A percentile compares a stretch with the other conserved stretches of the same genome.
phyloP scores from a whole-genome alignment of 2,797 vertebrate species.

The Onychomys leucogaster region DNA sequence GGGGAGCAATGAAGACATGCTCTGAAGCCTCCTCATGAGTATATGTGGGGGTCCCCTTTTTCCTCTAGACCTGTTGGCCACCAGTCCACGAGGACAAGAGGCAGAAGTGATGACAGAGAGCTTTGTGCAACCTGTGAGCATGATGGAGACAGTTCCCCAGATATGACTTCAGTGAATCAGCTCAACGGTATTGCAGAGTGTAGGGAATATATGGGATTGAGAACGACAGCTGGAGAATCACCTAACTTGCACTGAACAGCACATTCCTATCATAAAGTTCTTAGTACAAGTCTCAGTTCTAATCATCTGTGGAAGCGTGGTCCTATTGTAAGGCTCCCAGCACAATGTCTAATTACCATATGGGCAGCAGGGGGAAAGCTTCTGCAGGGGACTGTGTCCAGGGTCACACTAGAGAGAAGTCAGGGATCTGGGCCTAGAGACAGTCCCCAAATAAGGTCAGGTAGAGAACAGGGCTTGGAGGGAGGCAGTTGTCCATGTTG shows the following conservation, averaged over 20 bases:
- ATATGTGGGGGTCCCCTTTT: neutral
- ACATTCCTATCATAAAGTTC: neutral
- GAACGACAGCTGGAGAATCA: neutral
- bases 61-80: neutral
- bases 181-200: neutral
- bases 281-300: neutral
- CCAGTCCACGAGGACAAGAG: neutral
- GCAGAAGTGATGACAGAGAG: neutral
- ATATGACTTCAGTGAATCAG: neutral
- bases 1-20: neutral
- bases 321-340: neutral
- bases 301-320: neutral
- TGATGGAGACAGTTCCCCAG: neutral
- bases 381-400: neutral
- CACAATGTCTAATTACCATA: neutral
- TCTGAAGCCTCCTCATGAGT: no score
- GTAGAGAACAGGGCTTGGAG: neutral
- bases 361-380: neutral
- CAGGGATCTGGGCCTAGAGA: neutral
- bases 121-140: neutral
- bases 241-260: neutral
- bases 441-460: neutral
- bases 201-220: neutral
- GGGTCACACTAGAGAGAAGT: neutral
- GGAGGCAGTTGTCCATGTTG: neutral